Conservation (phyloP, 1,140 invertebrate genomes). For the Drosophila burlai region DNA sequence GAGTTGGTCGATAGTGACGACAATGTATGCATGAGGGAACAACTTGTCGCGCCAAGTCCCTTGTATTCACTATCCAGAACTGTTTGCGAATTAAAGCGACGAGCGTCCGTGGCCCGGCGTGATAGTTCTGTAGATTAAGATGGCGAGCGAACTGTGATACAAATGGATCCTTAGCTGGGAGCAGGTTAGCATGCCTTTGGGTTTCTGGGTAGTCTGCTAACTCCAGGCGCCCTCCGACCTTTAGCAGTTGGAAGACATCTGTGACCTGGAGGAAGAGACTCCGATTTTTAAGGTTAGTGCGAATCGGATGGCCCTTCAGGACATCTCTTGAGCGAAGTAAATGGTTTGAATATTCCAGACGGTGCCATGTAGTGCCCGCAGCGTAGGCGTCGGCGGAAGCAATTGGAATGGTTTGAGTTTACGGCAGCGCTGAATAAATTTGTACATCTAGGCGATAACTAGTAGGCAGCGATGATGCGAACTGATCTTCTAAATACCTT, state of each 20-base stretch:
- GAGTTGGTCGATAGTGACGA: background rate
- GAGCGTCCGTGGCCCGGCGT: background rate
- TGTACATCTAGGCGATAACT: background rate
- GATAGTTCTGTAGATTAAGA: background rate
- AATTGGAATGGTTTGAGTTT: too few relatives aligned
- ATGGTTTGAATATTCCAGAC: too few relatives aligned
- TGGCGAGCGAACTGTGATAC: background rate
- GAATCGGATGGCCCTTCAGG: too few relatives aligned
- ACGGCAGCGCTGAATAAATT: background rate
- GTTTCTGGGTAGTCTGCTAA: background rate
- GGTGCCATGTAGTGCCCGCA: too few relatives aligned
- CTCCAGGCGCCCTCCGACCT: background rate
- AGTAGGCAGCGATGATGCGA: background rate
- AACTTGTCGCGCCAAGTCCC: background rate
- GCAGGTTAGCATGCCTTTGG: background rate
- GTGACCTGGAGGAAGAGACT: too few relatives aligned
- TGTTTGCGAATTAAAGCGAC: background rate
- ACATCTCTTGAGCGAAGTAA: too few relatives aligned
- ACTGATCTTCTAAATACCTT: background rate
- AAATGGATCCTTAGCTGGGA: background rate
- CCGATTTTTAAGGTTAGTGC: too few relatives aligned
- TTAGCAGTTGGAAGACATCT: background rate
- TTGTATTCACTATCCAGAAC: constrained; percentile 1
- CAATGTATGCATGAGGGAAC: background rate
- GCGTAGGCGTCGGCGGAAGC: too few relatives aligned